A percentile compares a stretch with the other conserved stretches of the same genome.
Conservation (phyloP, 1,140 invertebrate species). For the Pseudobourletiella spinata region DNA sequence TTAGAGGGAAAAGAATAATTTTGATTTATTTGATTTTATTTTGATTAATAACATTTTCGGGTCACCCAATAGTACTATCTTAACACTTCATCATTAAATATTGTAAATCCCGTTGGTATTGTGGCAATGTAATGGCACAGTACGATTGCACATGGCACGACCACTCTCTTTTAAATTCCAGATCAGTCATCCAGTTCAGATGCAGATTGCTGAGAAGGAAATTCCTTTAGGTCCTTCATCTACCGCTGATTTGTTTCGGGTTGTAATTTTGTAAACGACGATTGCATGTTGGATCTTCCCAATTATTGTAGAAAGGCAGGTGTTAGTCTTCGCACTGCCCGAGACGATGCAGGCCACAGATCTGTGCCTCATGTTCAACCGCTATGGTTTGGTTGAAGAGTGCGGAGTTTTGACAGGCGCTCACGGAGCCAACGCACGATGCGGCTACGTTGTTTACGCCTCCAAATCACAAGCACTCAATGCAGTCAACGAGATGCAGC, state of each 20-base stretch:
- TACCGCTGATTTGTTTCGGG: too few relatives aligned
- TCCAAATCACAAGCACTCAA: conserved; percentile 89
- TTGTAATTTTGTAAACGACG: too few relatives aligned
- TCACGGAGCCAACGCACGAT: conserved; percentile 77
- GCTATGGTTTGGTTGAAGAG: conserved; percentile 92
- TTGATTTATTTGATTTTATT: too few relatives aligned
- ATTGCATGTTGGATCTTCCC: too few relatives aligned
- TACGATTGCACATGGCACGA: too few relatives aligned
- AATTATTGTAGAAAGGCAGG: conserved; percentile 76
- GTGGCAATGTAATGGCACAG: too few relatives aligned
- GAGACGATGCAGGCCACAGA: conserved; percentile 95
- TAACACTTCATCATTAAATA: too few relatives aligned
- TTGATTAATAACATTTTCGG: too few relatives aligned
- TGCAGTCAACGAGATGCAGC: conserved; percentile 93
- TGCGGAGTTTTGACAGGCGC: conserved; percentile 92
- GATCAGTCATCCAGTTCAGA: conserved; percentile 99
- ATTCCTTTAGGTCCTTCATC: conserved; percentile 93
- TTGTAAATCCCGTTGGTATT: too few relatives aligned
- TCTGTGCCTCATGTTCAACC: conserved; percentile 81
- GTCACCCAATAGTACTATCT: too few relatives aligned
- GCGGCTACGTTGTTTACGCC: conserved; percentile 95
- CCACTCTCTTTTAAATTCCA: too few relatives aligned
- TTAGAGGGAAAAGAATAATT: too few relatives aligned
- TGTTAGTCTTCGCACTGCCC: conserved; percentile 98
- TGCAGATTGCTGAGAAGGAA: conserved; percentile 99